These are phyloP conservation scores for Lepus townsendii DNA, from an alignment of 2,797 vertebrate species.

Conservation along the genomic window DNA sequence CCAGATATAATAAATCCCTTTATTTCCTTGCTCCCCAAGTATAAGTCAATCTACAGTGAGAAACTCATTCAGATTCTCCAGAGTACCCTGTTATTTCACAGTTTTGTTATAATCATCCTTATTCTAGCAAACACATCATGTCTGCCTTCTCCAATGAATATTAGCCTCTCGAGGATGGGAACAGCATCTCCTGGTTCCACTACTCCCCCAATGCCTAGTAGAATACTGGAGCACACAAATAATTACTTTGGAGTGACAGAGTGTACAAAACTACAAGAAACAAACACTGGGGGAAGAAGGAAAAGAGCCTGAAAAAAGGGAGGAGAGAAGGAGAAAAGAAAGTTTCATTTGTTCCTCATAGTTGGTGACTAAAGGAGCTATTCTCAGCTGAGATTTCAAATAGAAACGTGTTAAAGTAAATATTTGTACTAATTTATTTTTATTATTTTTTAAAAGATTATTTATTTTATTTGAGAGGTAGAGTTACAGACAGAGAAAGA, in stretches of 20 bases:
- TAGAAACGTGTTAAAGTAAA: background rate
- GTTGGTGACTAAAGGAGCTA: background rate
- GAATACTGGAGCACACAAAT: background rate
- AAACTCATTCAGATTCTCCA: background rate
- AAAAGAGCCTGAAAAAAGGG: background rate
- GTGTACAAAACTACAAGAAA: background rate
- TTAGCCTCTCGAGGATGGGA: background rate
- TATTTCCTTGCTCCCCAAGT: background rate
- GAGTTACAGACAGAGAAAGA: no score
- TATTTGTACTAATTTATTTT: background rate
- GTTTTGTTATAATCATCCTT: background rate
- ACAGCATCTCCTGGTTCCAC: background rate
- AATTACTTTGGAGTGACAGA: background rate
- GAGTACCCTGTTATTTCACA: background rate
- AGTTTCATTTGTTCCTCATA: background rate
- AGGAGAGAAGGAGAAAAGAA: background rate
- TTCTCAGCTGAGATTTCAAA: background rate
- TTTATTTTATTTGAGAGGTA: no score
- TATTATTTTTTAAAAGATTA: no score
- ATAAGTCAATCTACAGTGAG: background rate
- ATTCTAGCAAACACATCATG: background rate
- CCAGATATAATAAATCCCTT: background rate
- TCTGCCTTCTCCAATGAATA: background rate
- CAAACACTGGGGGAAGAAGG: background rate
- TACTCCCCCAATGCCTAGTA: background rate